Conservation (phyloP, 2,888 invertebrate genomes). For the Cylloceria caligata region DNA sequence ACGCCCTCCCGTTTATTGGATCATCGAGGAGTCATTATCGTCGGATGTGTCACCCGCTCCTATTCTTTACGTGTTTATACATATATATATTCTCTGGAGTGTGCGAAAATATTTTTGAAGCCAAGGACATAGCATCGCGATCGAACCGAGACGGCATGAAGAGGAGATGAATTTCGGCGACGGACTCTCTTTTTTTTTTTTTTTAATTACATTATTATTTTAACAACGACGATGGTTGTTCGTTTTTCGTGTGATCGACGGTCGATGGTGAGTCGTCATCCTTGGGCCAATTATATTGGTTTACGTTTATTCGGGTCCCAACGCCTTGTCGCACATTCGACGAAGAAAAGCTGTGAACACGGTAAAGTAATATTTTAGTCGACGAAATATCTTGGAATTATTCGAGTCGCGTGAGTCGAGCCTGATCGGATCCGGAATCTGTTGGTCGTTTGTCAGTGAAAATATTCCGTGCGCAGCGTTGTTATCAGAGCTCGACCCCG, state of each 20-base stretch:
- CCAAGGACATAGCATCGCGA: constrained; percentile 40
- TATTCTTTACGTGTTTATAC: constrained; percentile 19
- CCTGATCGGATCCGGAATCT: neutral
- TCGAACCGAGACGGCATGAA: constrained; percentile 48
- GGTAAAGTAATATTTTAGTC: constrained; percentile 75
- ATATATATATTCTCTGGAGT: constrained; percentile 35
- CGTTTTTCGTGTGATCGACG: constrained; percentile 39
- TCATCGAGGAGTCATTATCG: constrained; percentile 11
- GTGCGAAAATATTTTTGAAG: constrained; percentile 40
- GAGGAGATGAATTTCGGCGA: constrained; percentile 59
- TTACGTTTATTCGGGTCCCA: constrained; percentile 67
- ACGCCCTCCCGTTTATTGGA: constrained; percentile 21
- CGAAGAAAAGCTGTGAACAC: constrained; percentile 89
- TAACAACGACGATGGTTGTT: constrained; percentile 58
- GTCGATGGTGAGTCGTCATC: constrained; percentile 47
- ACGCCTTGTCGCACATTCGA: constrained; percentile 91
- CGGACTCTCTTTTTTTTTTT: constrained; percentile 27
- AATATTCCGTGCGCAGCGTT: neutral
- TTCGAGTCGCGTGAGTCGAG: constrained; percentile 7
- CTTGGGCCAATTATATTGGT: constrained; percentile 35
- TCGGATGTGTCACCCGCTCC: constrained; percentile 26
- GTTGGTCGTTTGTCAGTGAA: neutral
- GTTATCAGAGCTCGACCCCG: neutral
- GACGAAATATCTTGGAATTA: neutral
- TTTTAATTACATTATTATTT: constrained; percentile 42